phyloP scores from a whole-genome alignment of 1,140 invertebrate species.

The Calycopis cecrops region DNA sequence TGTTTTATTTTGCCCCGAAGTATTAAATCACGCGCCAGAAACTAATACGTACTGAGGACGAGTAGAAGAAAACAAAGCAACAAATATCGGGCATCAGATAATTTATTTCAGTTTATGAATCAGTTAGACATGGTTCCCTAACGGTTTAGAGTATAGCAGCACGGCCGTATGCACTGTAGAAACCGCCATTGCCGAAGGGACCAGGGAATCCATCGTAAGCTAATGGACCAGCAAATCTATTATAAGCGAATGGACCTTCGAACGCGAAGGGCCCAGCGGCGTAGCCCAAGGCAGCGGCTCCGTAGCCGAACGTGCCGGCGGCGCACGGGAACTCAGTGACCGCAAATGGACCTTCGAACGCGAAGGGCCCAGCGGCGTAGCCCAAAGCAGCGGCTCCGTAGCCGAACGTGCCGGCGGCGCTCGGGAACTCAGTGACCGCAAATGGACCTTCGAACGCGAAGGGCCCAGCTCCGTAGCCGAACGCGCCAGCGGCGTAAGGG shows the following conservation, averaged over 20 bases:
- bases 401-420: conserved; percentile 10
- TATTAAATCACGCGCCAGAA: too few relatives aligned
- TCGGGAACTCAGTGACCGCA: too few relatives aligned
- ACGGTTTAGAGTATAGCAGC: not conserved
- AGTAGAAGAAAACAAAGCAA: too few relatives aligned
- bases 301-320: not conserved
- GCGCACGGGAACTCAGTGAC: not conserved
- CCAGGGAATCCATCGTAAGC: conserved; percentile 10
- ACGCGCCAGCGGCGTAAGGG: conserved; percentile 2
- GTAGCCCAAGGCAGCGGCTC: not conserved
- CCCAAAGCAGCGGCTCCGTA: too few relatives aligned
- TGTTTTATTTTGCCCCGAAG: too few relatives aligned
- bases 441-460: conserved; percentile 8
- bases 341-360: too few relatives aligned
- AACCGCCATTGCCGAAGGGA: not conserved
- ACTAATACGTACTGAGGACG: too few relatives aligned
- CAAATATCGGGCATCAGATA: too few relatives aligned
- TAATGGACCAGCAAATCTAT: not conserved
- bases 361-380: too few relatives aligned
- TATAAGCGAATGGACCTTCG: not conserved
- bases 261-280: not conserved
- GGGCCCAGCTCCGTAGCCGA: conserved; percentile 3
- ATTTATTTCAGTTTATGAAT: too few relatives aligned
- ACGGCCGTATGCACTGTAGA: not conserved
- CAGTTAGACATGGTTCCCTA: too few relatives aligned